These are phyloP conservation scores for Brassicogethes aeneus DNA, from an alignment of 2,888 invertebrate species.

Conservation along the genomic window DNA sequence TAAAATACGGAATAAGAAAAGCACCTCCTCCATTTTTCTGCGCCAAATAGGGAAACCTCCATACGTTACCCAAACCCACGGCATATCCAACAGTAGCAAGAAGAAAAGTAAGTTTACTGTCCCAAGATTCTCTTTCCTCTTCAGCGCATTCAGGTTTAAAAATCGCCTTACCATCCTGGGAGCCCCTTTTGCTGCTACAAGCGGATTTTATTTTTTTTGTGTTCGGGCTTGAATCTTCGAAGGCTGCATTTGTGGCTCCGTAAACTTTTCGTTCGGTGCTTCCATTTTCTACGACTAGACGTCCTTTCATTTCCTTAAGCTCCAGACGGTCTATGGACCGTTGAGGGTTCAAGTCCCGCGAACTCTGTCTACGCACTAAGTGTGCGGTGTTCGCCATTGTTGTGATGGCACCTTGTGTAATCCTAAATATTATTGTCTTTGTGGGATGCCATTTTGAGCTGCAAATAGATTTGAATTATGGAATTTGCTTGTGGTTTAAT, in stretches of 20 bases:
- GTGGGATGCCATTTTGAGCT: slow-evolving; percentile 17
- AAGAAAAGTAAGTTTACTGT: slow-evolving; percentile 84
- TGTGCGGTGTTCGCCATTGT: slow-evolving; percentile 85
- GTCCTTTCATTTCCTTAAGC: slow-evolving; percentile 74
- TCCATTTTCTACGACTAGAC: slow-evolving; percentile 69
- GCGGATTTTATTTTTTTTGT: slow-evolving; percentile 40
- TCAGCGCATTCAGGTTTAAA: slow-evolving; percentile 45
- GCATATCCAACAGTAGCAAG: slow-evolving; percentile 87
- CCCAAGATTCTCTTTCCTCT: slow-evolving; percentile 85
- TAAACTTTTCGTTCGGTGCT: slow-evolving; percentile 49
- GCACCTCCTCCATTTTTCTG: slow-evolving; percentile 95
- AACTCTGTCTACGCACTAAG: slow-evolving; percentile 79
- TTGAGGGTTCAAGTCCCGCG: slow-evolving; percentile 68
- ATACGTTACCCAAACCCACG: slow-evolving; percentile 89
- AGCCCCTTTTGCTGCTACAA: slow-evolving; percentile 47
- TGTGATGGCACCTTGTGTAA: neutral
- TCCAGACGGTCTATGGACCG: slow-evolving; percentile 78
- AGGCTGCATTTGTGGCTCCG: slow-evolving; percentile 81
- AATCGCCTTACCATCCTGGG: slow-evolving; percentile 47
- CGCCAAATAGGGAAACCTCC: slow-evolving; percentile 91
- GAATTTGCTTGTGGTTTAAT: too few species aligned
- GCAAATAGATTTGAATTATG: slow-evolving; percentile 11
- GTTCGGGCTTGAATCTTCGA: slow-evolving; percentile 54
- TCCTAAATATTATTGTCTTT: slow-evolving; percentile 22
- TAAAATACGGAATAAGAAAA: slow-evolving; percentile 93